phyloP scores from a whole-genome alignment of 2,113 vertebrate genomes.

The Ameiurus melas region DNA sequence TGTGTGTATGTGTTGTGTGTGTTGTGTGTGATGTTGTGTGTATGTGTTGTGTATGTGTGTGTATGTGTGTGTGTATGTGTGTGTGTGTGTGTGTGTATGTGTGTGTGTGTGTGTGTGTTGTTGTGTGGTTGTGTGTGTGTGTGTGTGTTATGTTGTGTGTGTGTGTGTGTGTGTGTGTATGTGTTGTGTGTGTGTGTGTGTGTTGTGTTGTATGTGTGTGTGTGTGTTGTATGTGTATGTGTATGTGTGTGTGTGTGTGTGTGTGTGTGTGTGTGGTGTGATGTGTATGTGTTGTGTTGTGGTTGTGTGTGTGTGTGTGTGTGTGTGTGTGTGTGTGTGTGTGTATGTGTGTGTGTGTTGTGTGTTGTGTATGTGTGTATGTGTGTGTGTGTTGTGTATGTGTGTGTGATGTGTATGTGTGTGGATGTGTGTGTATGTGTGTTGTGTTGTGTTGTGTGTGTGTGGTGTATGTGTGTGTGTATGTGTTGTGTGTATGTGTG shows the following conservation, averaged over 20 bases:
- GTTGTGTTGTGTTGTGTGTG: not conserved
- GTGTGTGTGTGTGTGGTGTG: not conserved
- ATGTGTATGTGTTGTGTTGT: too few relatives aligned
- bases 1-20: too few relatives aligned
- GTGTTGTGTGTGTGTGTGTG: too few relatives aligned
- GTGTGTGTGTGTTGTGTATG: not conserved
- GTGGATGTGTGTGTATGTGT: not conserved
- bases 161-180: not conserved
- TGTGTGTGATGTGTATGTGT: not conserved
- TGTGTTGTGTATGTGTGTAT: too few relatives aligned
- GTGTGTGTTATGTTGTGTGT: not conserved
- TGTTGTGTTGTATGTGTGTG: not conserved
- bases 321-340: too few relatives aligned
- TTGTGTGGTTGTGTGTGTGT: not conserved
- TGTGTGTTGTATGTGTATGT: not conserved
- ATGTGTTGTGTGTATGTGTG: not conserved
- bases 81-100: too few relatives aligned
- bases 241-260: not conserved
- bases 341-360: not conserved
- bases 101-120: too few relatives aligned
- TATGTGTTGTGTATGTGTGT: too few relatives aligned
- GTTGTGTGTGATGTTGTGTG: too few relatives aligned
- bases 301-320: not conserved
- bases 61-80: too few relatives aligned
- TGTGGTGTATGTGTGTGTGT: not conserved